Evolutionary conservation across 23 tunicate species (phyloP), one percentile per base, ranked within the genome.

Genomic region (Styela plicata): DNA sequence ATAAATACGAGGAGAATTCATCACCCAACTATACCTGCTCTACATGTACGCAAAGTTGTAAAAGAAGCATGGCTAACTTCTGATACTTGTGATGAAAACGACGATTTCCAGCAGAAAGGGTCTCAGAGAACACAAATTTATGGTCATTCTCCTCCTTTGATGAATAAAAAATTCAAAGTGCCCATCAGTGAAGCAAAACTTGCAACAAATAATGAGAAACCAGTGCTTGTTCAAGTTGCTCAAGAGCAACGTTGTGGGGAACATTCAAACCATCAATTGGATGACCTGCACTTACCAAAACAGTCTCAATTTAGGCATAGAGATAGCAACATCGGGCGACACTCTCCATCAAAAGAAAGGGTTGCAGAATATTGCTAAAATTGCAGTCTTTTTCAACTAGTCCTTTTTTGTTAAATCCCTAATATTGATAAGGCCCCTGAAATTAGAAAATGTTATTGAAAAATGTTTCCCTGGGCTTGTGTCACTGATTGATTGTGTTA

Each of bases 11-110:
- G 37, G 22, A 84, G 85, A 32, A 13, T 64, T 25, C n/a, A 24
- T 13, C 90, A 80, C 25, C 82, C 81, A 1, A 36, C 80, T 30
- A 27, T 91, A 32, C 89, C 89, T 19, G 44, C 85, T 2, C 87
- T 87, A 1, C 87, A 82, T 57, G 68, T 91, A 2, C 79, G 97
- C 21, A 91, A 83, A 70, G 97, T 91, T 27, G 86, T 85, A 22
- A 83, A 76, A 61, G 90, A 91, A 71, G 90, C 80, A 2, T 91
- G 97, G 97, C 68, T 91, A 5, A 44, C 7, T 44, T 5, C 57
- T 13, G 13, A 44, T 44, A 44, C 57, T 13, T 44, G 10, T 44
- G 57, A 44, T 44, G 57, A 44, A 44, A 44, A 44, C 13, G 7
- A 44, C 57, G 57, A 5, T 13, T 13, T 44, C 13, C 57, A 44